These are phyloP conservation scores for Rutilus rutilus DNA, from an alignment of 2,113 vertebrate species.

Conservation along the genomic window DNA sequence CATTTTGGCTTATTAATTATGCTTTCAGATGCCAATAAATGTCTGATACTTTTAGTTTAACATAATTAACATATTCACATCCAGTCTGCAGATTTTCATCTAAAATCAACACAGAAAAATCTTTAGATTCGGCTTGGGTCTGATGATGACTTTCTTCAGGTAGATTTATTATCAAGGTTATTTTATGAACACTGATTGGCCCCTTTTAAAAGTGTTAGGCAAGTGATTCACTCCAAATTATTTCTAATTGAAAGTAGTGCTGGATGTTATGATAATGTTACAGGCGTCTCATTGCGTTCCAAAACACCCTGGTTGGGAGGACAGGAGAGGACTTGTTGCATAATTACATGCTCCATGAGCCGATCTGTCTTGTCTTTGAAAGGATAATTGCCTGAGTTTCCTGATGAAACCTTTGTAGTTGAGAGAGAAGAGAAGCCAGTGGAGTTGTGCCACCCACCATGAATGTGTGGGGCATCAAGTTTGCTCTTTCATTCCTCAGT, in stretches of 20 bases:
- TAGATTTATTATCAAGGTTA: slow-evolving; percentile 12
- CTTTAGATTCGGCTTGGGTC: background rate
- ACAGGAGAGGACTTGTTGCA: slow-evolving; percentile 57
- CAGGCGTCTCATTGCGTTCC: slow-evolving; percentile 46
- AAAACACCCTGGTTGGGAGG: slow-evolving; percentile 51
- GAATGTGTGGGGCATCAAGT: slow-evolving; percentile 38
- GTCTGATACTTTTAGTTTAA: background rate
- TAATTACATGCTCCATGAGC: slow-evolving; percentile 58
- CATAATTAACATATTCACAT: background rate
- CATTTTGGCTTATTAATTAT: slow-evolving; percentile 13
- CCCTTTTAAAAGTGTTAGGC: slow-evolving; percentile 32
- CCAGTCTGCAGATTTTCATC: background rate
- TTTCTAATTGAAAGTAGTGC: slow-evolving; percentile 51
- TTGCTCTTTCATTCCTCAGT: slow-evolving; percentile 14
- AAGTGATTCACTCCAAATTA: slow-evolving; percentile 25
- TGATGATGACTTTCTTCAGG: slow-evolving; percentile 9
- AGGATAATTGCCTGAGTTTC: slow-evolving; percentile 55
- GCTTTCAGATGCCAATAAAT: slow-evolving; percentile 2
- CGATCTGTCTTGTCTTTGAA: slow-evolving; percentile 54
- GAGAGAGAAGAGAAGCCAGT: slow-evolving; percentile 33
- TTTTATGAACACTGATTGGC: slow-evolving; percentile 24
- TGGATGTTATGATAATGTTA: slow-evolving; percentile 55
- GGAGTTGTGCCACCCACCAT: slow-evolving; percentile 56
- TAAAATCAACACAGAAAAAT: slow-evolving; percentile 1
- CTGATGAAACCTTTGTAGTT: slow-evolving; percentile 43